Evolutionary conservation across 1,140 invertebrate species (phyloP).

Genomic region (Zaprionus lachaisei): DNA sequence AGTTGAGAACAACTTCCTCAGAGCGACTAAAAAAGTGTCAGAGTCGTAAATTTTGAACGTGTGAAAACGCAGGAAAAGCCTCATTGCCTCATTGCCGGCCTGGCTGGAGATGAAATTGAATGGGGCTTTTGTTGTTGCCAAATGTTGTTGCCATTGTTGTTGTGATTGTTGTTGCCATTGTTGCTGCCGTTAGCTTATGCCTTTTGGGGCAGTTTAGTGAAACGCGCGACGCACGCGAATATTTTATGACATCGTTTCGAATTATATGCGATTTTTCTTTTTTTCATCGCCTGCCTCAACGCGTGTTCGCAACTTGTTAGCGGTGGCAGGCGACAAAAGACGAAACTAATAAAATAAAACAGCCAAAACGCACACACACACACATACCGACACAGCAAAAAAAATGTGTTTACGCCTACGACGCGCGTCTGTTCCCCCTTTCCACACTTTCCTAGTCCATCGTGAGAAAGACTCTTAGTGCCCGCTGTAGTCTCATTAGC

Average conservation of each 20-base stretch:
- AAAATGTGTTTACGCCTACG: slow-evolving; percentile 75
- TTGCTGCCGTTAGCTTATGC: slow-evolving; percentile 48
- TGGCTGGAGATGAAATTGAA: slow-evolving; percentile 69
- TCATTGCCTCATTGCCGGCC: slow-evolving; percentile 75
- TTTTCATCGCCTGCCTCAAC: slow-evolving; percentile 23
- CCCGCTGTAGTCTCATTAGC: slow-evolving; percentile 61
- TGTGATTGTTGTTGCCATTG: slow-evolving; percentile 42
- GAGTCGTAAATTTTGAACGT: slow-evolving; percentile 80
- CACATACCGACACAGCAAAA: slow-evolving; percentile 35
- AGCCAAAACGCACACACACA: slow-evolving; percentile 14
- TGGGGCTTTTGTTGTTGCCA: slow-evolving; percentile 62
- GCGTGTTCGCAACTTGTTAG: slow-evolving; percentile 69
- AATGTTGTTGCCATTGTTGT: slow-evolving; percentile 58
- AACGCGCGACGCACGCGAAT: slow-evolving; percentile 72
- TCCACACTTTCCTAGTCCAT: not conserved
- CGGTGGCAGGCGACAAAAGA: slow-evolving; percentile 63
- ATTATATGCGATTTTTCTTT: slow-evolving; percentile 63
- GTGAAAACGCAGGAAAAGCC: slow-evolving; percentile 81
- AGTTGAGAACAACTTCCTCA: slow-evolving; percentile 40
- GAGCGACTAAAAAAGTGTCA: slow-evolving; percentile 44
- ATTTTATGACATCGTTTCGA: slow-evolving; percentile 77
- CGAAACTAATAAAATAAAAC: slow-evolving; percentile 52
- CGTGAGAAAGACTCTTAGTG: not conserved
- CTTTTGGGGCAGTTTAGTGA: slow-evolving; percentile 57
- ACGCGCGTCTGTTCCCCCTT: slow-evolving; percentile 32